phyloP scores from a whole-genome alignment of 2,113 vertebrate genomes.

The Embiotoca jacksoni region DNA sequence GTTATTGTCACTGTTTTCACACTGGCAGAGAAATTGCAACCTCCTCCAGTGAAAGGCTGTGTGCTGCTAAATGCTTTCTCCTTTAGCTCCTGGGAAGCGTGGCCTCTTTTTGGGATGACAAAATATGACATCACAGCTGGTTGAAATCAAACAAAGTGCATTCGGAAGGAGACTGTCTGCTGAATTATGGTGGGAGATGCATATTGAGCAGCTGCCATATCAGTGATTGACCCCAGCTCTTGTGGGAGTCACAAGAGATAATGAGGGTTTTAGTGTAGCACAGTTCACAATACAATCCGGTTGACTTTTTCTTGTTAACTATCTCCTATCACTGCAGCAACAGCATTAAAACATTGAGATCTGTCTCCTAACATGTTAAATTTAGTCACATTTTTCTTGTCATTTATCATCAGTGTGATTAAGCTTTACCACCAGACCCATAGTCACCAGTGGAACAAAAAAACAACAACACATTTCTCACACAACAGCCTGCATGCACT shows the following conservation, averaged over 20 bases:
- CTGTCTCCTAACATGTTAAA: background rate
- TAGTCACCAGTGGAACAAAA: background rate
- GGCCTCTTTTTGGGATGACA: too few species aligned
- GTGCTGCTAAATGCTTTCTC: background rate
- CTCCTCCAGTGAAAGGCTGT: background rate
- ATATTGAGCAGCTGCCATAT: conserved; percentile 11
- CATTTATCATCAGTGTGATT: background rate
- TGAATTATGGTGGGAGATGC: conserved; percentile 12
- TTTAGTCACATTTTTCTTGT: background rate
- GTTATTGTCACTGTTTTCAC: conserved; percentile 37
- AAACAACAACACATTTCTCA: background rate
- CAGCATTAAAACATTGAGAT: background rate
- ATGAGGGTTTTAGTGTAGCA: conserved; percentile 1
- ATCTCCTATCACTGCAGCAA: background rate
- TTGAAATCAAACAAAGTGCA: background rate
- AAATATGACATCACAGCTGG: too few species aligned
- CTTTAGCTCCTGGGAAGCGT: background rate
- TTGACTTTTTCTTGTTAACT: background rate
- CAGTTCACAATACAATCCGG: background rate
- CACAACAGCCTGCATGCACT: conserved; percentile 34
- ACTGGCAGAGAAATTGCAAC: conserved; percentile 5
- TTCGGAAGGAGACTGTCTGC: background rate
- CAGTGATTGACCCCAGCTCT: conserved; percentile 27
- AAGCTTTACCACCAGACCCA: background rate
- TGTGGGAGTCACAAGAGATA: background rate